Evolutionary conservation across 2,113 vertebrate species (phyloP).

Genomic region (Dendropsophus ebraccatus): DNA sequence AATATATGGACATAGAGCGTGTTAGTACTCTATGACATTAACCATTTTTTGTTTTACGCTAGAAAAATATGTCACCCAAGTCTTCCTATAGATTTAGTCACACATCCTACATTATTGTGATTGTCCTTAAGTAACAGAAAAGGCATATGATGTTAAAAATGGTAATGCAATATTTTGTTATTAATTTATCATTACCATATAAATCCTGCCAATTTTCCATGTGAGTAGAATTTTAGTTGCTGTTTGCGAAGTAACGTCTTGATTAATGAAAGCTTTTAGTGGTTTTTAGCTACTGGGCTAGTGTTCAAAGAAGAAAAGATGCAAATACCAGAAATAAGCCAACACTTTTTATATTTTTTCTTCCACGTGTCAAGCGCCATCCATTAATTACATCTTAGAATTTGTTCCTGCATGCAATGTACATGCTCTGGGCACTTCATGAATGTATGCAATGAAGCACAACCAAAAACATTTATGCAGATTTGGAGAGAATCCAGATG

Average conservation of each 20-base stretch:
- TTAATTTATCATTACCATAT: slow-evolving; percentile 52
- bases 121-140: slow-evolving; percentile 15
- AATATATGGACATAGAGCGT: background rate
- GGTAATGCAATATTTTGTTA: slow-evolving; percentile 49
- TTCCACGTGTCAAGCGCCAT: slow-evolving; percentile 39
- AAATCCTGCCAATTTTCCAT: slow-evolving; percentile 45
- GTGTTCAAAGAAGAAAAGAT: slow-evolving; percentile 38
- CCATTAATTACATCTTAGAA: slow-evolving; percentile 26
- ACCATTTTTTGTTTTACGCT: background rate
- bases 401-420: slow-evolving; percentile 24
- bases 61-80: background rate
- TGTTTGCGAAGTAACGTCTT: slow-evolving; percentile 27
- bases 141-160: slow-evolving; percentile 25
- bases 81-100: background rate
- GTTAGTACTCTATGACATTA: background rate
- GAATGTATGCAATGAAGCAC: slow-evolving; percentile 38
- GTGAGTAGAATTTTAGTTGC: slow-evolving; percentile 39
- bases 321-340: slow-evolving; percentile 32
- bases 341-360: slow-evolving; percentile 22
- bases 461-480: slow-evolving; percentile 26
- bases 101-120: background rate
- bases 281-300: slow-evolving; percentile 43
- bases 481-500: slow-evolving; percentile 42
- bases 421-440: slow-evolving; percentile 38
- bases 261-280: slow-evolving; percentile 47